Base-by-base conservation (phyloP, 2,888 invertebrate species). In the Drosophila kanekoi region DNA sequence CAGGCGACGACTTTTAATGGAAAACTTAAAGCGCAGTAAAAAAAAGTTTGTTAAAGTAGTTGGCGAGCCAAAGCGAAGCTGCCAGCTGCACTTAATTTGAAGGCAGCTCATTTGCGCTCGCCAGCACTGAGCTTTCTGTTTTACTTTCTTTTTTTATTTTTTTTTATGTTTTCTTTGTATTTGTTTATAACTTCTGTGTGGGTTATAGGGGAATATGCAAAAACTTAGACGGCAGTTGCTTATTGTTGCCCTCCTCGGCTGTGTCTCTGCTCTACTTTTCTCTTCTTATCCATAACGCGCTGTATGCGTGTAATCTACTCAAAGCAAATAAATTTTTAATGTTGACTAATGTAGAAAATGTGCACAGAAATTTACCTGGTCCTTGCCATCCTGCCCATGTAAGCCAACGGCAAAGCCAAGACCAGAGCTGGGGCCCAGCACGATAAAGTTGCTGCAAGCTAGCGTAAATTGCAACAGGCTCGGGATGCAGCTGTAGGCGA, bases 301-400 rank as follows among this genome's bases (percentile, higher is more conserved):
- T 61, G 59, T 72, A 77, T 66, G 69, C 73, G 64, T 72, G 87
- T 87, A 84, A 84, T 84, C 82, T 84, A 85, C 87, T 82, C 85
- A 87, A 77, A 78, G 77, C 77, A 82, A 82, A 87, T 85, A 87
- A 70, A 85, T 85, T 81, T 81, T 82, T 85, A 85, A 85, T 87
- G 86, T 77, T 82, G 82, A 84, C 85, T 85, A 84, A 85, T 85
- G 87, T 76, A 82, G 70, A 64, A 82, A 85, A 74, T 82, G 77
- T 79, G 74, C 71, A 49, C 68, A 64, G 69, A 74, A 71, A 82
- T 80, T 72, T 82, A 85, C 85, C 87, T 87, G 75, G 44, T 40
- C 44, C 48, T 33, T 45, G 65, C 65, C 38, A 63, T 48, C 53
- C 13, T 47, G 33, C 13, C n/a, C n/a, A n/a, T 16, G 56, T 38